phyloP scores from a whole-genome alignment of 2,888 invertebrate species.

The Plagiodera versicolora region DNA sequence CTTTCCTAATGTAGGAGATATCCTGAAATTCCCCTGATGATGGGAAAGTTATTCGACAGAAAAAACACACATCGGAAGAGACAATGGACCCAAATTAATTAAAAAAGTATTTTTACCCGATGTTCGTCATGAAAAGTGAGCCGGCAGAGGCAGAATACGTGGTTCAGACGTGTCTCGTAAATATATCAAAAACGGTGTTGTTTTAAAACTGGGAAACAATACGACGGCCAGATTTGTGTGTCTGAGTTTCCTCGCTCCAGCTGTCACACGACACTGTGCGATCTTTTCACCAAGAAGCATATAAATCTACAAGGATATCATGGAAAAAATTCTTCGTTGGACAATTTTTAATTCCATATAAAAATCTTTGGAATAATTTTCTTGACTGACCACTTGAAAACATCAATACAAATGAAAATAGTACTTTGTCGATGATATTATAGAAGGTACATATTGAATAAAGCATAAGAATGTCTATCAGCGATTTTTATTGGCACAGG shows the following conservation, averaged over 20 bases:
- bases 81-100: constrained; percentile 37
- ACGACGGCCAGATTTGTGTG: constrained; percentile 54
- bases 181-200: constrained; percentile 55
- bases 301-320: not conserved
- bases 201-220: constrained; percentile 56
- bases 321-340: too few species aligned
- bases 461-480: too few species aligned
- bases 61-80: not conserved
- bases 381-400: too few species aligned
- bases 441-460: too few species aligned
- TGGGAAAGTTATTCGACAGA: not conserved
- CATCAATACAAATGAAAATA: too few species aligned
- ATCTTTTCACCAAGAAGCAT: constrained; percentile 22
- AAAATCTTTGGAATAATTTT: too few species aligned
- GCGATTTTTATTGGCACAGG: too few species aligned
- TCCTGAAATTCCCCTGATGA: not conserved
- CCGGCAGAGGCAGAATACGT: constrained; percentile 36
- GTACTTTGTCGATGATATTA: too few species aligned
- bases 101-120: constrained; percentile 44
- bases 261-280: constrained; percentile 48
- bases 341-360: too few species aligned
- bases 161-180: constrained; percentile 51
- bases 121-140: constrained; percentile 46
- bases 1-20: too few species aligned
- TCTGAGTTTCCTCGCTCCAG: constrained; percentile 52